Conservation (phyloP, 2,113 vertebrate genomes). For the Ramphastos sulfuratus region DNA sequence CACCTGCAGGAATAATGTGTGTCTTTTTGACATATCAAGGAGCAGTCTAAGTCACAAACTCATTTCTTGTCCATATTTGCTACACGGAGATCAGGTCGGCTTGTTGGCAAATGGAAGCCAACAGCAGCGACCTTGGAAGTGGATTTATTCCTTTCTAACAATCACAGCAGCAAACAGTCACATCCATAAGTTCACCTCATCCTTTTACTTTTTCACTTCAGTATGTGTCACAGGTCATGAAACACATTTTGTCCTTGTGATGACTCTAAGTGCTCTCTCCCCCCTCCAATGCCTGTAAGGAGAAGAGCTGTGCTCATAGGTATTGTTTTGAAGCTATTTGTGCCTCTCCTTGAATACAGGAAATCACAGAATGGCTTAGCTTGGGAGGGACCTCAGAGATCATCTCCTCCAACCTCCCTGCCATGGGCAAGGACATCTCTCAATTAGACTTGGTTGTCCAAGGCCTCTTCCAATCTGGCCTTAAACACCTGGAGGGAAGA, state of each 20-base stretch:
- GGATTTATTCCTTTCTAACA: not conserved
- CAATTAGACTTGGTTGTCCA: no score
- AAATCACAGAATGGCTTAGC: not conserved
- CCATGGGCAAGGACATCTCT: no score
- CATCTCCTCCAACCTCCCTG: no score
- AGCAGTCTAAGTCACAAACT: not conserved
- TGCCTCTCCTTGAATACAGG: not conserved
- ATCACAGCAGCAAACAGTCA: not conserved
- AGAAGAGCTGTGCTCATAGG: not conserved
- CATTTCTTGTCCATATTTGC: not conserved
- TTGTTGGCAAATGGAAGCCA: not conserved
- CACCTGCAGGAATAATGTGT: not conserved
- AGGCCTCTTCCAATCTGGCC: no score
- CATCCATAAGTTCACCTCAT: accelerated
- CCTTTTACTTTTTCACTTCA: not conserved
- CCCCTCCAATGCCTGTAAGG: not conserved
- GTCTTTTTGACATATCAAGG: not conserved
- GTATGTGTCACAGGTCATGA: not conserved
- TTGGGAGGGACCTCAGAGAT: no score
- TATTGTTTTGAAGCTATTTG: not conserved
- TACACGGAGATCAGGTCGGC: accelerated
- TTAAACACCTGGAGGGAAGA: no score
- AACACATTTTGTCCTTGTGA: not conserved
- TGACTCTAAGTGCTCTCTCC: not conserved
- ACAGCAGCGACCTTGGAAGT: not conserved